Evolutionary conservation across 2,797 vertebrate genomes (phyloP).

Genomic region (Phalanger gymnotis): DNA sequence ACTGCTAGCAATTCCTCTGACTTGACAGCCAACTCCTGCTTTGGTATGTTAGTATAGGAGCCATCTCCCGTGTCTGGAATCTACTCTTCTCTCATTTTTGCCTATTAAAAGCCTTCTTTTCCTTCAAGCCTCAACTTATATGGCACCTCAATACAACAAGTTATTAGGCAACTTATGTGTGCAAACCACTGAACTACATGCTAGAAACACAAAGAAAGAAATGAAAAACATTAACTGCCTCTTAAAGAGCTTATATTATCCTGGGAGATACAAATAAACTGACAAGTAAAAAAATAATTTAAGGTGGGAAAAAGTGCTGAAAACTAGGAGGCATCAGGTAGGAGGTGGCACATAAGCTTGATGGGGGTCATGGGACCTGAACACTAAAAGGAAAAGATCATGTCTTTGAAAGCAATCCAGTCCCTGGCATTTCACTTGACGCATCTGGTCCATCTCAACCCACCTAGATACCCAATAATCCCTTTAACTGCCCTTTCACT

Average conservation of each 20-base stretch:
- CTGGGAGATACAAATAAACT: background rate
- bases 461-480: too few relatives aligned
- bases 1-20: background rate
- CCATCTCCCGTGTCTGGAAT: background rate
- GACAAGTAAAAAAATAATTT: background rate
- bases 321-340: background rate
- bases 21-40: background rate
- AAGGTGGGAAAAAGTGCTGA: background rate
- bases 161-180: background rate
- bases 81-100: background rate
- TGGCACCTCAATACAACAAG: background rate
- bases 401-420: too few relatives aligned
- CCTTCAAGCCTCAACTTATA: background rate
- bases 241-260: background rate
- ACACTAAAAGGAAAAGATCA: too few relatives aligned
- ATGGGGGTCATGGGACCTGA: too few relatives aligned
- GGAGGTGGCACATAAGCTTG: background rate
- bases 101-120: background rate
- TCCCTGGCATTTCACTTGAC: too few relatives aligned
- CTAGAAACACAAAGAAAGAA: background rate
- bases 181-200: background rate
- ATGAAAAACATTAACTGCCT: background rate
- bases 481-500: too few relatives aligned
- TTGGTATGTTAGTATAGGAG: background rate
- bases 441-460: too few relatives aligned